A percentile compares a stretch with the other conserved stretches of the same genome.
These are phyloP conservation scores for Cynocephalus volans DNA, from an alignment of 2,113 vertebrate species.

Conservation along the genomic window DNA sequence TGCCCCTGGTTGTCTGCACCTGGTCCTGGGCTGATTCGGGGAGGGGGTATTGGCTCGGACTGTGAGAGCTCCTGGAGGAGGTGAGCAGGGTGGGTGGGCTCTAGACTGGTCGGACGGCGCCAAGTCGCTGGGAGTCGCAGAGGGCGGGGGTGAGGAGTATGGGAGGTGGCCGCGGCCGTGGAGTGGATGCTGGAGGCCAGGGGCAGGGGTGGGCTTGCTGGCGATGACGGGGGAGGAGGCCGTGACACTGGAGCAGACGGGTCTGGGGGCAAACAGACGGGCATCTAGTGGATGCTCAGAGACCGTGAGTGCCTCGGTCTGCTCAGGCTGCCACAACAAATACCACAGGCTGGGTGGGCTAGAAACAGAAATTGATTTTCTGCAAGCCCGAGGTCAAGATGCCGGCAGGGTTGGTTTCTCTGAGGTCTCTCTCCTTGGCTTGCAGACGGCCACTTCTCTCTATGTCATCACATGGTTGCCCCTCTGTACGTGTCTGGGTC, in stretches of 20 bases:
- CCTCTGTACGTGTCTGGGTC: neutral
- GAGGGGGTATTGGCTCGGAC: too few species aligned
- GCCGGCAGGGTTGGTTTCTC: neutral
- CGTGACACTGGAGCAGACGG: rapidly evolving
- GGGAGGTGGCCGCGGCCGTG: neutral
- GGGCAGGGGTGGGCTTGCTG: too few species aligned
- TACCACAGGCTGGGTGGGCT: neutral
- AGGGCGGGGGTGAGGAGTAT: rapidly evolving
- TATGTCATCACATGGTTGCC: rapidly evolving
- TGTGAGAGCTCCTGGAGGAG: too few species aligned
- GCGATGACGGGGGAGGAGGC: neutral
- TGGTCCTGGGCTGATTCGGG: too few species aligned
- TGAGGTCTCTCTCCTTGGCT: neutral
- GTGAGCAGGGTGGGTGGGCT: neutral
- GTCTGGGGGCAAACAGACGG: neutral
- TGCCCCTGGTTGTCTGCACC: neutral
- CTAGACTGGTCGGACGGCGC: neutral
- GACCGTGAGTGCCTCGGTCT: rapidly evolving
- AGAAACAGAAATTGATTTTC: neutral
- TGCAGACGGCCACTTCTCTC: too few species aligned
- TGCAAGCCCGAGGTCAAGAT: too few species aligned
- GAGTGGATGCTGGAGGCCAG: neutral
- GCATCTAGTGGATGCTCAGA: neutral
- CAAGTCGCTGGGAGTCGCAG: too few species aligned
- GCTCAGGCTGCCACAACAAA: neutral